Conservation (phyloP, 1,140 invertebrate species). For the Macrosteles quadrilineatus region DNA sequence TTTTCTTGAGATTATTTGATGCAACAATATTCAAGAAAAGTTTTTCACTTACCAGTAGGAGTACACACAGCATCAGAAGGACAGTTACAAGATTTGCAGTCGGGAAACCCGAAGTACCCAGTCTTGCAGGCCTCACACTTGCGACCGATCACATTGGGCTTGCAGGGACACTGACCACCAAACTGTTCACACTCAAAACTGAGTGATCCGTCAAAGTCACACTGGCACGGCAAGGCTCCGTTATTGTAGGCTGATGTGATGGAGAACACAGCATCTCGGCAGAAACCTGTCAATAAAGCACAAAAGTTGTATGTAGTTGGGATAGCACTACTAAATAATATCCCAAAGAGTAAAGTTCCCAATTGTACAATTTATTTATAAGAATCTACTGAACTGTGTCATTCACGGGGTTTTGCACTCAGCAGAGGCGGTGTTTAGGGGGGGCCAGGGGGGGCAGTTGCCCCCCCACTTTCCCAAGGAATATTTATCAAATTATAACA, state of each 20-base stretch:
- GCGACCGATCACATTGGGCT: slow-evolving; percentile 90
- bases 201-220: slow-evolving; percentile 84
- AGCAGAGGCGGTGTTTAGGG: too few relatives aligned
- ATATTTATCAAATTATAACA: too few relatives aligned
- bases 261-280: slow-evolving; percentile 88
- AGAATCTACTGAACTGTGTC: too few relatives aligned
- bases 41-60: slow-evolving; percentile 63
- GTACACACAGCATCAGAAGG: slow-evolving; percentile 82
- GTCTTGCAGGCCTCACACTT: slow-evolving; percentile 87
- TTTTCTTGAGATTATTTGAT: too few relatives aligned
- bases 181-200: slow-evolving; percentile 88
- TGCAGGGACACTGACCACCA: slow-evolving; percentile 95
- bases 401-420: too few relatives aligned
- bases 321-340: not conserved
- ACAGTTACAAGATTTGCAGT: slow-evolving; percentile 87
- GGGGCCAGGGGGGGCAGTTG: too few relatives aligned
- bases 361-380: too few relatives aligned
- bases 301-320: slow-evolving; percentile 28
- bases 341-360: too few relatives aligned
- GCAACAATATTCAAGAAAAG: too few relatives aligned
- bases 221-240: slow-evolving; percentile 86
- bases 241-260: slow-evolving; percentile 94
- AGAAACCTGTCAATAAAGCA: slow-evolving; percentile 73
- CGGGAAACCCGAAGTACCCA: slow-evolving; percentile 93
- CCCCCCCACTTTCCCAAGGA: too few relatives aligned